Evolutionary conservation across 2,113 vertebrate genomes (phyloP).

Genomic region (Gasterosteus nipponicus): DNA sequence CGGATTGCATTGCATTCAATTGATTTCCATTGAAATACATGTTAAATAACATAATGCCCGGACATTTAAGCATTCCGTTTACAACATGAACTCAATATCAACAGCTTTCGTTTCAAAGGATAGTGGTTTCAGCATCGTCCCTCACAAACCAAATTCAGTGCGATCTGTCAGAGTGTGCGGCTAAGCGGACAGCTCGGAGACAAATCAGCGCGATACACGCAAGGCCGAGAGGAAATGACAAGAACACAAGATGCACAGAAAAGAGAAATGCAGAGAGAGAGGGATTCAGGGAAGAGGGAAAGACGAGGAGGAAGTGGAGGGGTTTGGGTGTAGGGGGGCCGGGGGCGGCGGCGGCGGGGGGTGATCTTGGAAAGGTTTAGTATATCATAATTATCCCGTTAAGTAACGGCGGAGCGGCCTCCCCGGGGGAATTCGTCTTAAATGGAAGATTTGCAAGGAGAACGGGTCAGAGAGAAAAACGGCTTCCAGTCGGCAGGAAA

Average conservation of each 20-base stretch:
- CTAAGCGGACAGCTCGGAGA: neutral
- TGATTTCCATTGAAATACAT: neutral
- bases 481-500: conserved; percentile 81
- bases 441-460: conserved; percentile 83
- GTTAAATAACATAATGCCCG: neutral
- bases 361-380: conserved; percentile 80
- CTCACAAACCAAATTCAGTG: neutral
- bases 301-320: conserved; percentile 51
- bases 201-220: conserved; percentile 10
- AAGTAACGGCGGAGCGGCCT: conserved; percentile 79
- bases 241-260: conserved; percentile 21
- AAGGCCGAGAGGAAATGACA: conserved; percentile 37
- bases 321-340: conserved; percentile 27
- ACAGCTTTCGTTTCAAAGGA: neutral
- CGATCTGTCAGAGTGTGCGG: neutral
- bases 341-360: conserved; percentile 56
- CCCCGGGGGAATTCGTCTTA: conserved; percentile 80
- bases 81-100: neutral
- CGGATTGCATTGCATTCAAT: too few species aligned
- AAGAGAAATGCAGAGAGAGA: conserved; percentile 33
- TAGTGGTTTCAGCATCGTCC: neutral
- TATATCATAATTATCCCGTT: conserved; percentile 85
- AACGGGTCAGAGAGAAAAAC: conserved; percentile 77
- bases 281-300: conserved; percentile 42
- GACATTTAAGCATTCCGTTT: neutral